phyloP scores from a whole-genome alignment of 2,888 invertebrate species.

The Silvanus unidentatus region DNA sequence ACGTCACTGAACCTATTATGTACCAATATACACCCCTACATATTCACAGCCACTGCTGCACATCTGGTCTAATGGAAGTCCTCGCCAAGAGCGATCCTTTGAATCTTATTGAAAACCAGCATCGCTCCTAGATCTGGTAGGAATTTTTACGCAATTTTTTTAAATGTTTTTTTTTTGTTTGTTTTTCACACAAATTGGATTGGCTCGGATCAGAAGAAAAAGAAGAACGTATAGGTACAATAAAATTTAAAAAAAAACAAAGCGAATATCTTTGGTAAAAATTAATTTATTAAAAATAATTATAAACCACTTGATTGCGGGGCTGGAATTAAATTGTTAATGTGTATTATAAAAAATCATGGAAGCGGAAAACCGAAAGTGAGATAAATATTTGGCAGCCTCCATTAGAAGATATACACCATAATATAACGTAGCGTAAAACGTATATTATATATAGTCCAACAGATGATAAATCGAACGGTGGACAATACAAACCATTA shows the following conservation, averaged over 20 bases:
- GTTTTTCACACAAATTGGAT: too few species aligned
- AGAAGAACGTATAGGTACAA: too few species aligned
- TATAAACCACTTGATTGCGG: too few species aligned
- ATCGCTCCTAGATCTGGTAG: too few species aligned
- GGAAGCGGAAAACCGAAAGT: conserved; percentile 29
- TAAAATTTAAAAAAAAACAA: neutral
- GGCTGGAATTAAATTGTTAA: too few species aligned
- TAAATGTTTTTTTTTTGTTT: too few species aligned
- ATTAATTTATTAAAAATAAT: neutral
- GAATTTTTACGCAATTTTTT: neutral
- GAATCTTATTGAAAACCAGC: too few species aligned
- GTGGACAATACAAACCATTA: conserved; percentile 46
- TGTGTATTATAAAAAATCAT: conserved; percentile 6
- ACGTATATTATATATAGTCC: conserved; percentile 3
- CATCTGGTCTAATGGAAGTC: conserved; percentile 45
- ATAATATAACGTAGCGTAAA: too few species aligned
- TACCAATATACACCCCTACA: conserved; percentile 41
- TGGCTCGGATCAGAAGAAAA: too few species aligned
- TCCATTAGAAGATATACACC: conserved; percentile 37
- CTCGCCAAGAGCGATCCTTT: conserved; percentile 10
- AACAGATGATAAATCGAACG: conserved; percentile 40
- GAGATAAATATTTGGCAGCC: conserved; percentile 35
- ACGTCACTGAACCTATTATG: conserved; percentile 50
- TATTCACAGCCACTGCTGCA: conserved; percentile 36
- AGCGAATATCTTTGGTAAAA: neutral